Base-by-base conservation (phyloP, 2,113 vertebrate genomes). In the Plecturocebus donacophilus region DNA sequence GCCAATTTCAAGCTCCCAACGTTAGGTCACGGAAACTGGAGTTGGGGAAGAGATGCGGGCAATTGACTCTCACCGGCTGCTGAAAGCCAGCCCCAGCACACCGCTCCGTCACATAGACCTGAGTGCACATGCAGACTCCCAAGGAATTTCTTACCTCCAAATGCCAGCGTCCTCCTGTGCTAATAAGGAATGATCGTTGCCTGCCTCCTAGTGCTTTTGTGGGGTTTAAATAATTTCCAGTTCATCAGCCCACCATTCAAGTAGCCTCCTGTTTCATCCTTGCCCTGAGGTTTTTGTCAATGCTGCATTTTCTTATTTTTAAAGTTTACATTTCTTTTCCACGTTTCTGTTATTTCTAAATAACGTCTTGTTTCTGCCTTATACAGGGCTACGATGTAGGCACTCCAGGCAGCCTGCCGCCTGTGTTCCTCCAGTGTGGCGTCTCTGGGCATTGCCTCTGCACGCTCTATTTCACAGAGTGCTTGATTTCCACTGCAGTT, bases 31-130 rank as follows among this genome's bases (percentile, higher is more conserved):
- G 61, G 45, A 83, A 56, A n/a, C 23, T 25, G 10, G 35, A 56
- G 11, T 20, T 12, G 30, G 75, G 61, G 6, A 81, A 92, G 30
- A 45, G 27, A 42, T 47, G 10, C 4, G 16, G 10, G 13, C 10
- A 5, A 16, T 7, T 5, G 2, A 12, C 6, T 47, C 38, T 92
- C 64, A 40, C 13, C 19, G 5, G 27, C 25, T 0, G 0, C n/a
- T 11, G 3, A 49, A 75, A 64, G 1, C 38, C 32, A 47, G 17
- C 1, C 71, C 71, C 14, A 30, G n/a, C 42, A 21, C 2, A 0
- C 14, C 16, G 38, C 70, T 35, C 11, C 2, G 27, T 42, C 42
- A 54, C 35, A 19, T 5, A 38, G 75, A 61, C 5, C 80, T 83
- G 23, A 56, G 30, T 19, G 87, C 76, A 71, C 52, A 30, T 13